phyloP scores from a whole-genome alignment of 2,888 invertebrate species.

The Erebia aethiops region DNA sequence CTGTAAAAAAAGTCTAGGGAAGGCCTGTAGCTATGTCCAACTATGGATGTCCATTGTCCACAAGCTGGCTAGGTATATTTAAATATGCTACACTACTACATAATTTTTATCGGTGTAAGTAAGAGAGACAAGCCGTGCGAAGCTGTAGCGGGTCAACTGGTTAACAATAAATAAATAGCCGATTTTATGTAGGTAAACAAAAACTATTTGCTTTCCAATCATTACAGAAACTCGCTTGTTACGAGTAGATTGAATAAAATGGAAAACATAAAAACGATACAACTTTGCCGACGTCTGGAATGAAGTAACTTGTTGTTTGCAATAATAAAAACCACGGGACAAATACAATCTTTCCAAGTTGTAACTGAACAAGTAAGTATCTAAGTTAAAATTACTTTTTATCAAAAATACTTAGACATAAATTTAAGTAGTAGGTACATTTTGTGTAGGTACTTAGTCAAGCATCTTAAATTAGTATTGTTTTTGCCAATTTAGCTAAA shows the following conservation, averaged over 20 bases:
- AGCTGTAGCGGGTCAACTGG: no score
- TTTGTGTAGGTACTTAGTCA: no score
- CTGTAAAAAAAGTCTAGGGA: no score
- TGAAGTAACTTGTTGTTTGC: conserved; percentile 25
- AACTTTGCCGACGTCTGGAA: conserved; percentile 19
- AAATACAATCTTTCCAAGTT: conserved; percentile 25
- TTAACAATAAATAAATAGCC: not conserved
- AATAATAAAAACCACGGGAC: conserved; percentile 23
- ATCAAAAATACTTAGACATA: conserved; percentile 4
- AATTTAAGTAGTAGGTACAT: no score
- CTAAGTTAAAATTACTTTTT: conserved; percentile 24
- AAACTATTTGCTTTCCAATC: conserved; percentile 12
- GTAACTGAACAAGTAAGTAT: conserved; percentile 22
- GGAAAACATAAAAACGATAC: conserved; percentile 21
- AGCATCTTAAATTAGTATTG: no score
- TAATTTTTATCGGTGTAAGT: no score
- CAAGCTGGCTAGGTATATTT: no score
- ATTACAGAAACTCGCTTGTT: conserved; percentile 15
- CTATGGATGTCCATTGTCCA: no score
- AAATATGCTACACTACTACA: no score
- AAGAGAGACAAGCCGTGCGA: no score
- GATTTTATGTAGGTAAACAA: conserved; percentile 5
- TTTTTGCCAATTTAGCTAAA: no score
- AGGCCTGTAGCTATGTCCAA: no score
- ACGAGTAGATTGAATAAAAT: conserved; percentile 15